Evolutionary conservation across 2,888 invertebrate species (phyloP), one percentile per base, ranked within the genome.

Genomic region (Erannis defoliaria): DNA sequence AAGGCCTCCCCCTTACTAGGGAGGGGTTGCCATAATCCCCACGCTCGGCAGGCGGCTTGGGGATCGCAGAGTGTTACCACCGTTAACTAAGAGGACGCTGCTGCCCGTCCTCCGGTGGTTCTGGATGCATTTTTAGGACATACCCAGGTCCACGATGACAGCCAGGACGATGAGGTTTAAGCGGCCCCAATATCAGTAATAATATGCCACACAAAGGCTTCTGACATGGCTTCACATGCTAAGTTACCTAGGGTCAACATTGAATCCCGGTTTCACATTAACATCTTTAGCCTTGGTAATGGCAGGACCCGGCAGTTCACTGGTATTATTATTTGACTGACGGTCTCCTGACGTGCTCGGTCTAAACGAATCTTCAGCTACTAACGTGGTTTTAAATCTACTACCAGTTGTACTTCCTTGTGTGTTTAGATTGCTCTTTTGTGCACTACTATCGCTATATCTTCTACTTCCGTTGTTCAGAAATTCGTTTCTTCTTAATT

Each of bases 321-420:
- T 60, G 50, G 70, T 55, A 55, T 77, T 82, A 68, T 77, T 82
- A 51, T 78, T 81, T 0, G 80, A 71, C 67, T 77, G 79, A 68
- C 73, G 74, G 23, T 88, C 88, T 40, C 64, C 71, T 9, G 87
- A 80, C 0, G 85, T 74, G 64, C 78, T 75, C 1, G 87, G 78
- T 55, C 73, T 75, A 19, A 86, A 71, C 43, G 71, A 66, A 31
- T 90, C 86, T 55, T 92, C 91, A 0, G 83, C 74, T 3, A 93
- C 91, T 51, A 89, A 68, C 0, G 91, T 93, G 0, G 91, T 93
- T 33, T 84, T 93, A 66, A 93, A 93, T 64, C 93, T 80, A 74
- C 85, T 91, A 73, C 85, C 90, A 48, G 81, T 79, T 1, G 78
- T 72, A 6, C 80, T 77, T 10, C 72, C 68, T 57, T 83, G 82